Evolutionary conservation across 2,888 invertebrate genomes (phyloP).

Genomic region (Lysandra coridon): DNA sequence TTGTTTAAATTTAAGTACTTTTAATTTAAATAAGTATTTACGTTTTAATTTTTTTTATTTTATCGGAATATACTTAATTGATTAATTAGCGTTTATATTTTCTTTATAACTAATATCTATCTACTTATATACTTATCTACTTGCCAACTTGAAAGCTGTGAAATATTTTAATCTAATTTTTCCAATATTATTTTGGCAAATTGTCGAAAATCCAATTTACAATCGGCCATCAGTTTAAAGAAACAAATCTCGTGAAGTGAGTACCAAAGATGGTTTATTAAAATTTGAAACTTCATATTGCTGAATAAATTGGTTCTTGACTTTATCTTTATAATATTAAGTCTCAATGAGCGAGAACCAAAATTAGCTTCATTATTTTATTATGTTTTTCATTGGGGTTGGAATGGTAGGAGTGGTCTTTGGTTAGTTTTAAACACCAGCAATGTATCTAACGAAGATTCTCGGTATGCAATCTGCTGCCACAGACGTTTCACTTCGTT

Average conservation of each 20-base stretch:
- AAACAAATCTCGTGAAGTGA: conserved; percentile 56
- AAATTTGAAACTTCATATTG: conserved; percentile 76
- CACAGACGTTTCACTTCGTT: background rate
- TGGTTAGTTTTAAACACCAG: background rate
- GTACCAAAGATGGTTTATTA: conserved; percentile 63
- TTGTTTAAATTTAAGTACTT: no score
- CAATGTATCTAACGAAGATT: background rate
- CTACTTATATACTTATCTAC: no score
- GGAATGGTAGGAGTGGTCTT: background rate
- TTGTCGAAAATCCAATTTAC: conserved; percentile 71
- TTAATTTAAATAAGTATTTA: no score
- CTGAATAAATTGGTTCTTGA: conserved; percentile 74
- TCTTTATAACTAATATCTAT: no score
- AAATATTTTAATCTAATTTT: conserved; percentile 32
- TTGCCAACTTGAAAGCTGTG: background rate
- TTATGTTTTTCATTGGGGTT: conserved; percentile 27
- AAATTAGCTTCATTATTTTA: conserved; percentile 56
- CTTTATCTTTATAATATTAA: conserved; percentile 48
- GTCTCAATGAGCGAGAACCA: conserved; percentile 60
- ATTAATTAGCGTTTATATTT: no score
- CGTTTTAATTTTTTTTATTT: no score
- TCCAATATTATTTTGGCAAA: conserved; percentile 49
- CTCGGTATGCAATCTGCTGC: background rate
- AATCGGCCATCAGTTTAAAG: conserved; percentile 69
- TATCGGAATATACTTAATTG: no score